Evolutionary conservation across 2,113 vertebrate genomes (phyloP), one percentile per base, ranked within the genome.

Genomic region (Centropus unirufus): DNA sequence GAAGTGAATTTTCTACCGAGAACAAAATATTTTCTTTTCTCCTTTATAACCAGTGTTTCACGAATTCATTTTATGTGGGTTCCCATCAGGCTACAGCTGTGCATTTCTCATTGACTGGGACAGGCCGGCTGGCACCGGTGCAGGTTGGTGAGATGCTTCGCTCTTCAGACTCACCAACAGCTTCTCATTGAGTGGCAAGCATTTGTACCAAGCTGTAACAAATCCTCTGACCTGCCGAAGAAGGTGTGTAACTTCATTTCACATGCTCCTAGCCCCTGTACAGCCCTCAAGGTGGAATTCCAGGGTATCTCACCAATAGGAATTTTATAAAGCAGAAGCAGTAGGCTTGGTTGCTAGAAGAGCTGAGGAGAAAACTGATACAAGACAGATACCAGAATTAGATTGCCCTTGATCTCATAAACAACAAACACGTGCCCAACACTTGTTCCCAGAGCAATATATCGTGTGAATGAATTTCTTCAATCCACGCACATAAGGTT

Each of bases 111-210:
- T 3, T 15, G 9, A 82, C 11, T 27, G 73, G 13, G 24, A 20
- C 46, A 77, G 58, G 27, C 3, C 34, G 49, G 27, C 72, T 34
- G 27, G 24, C 73, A 27, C 5, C 29, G 40, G 19, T 21, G 8
- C 22, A 49, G 23, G 14, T 9, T n/a, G 27, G 4, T 5, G 16
- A 75, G 29, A 14, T 0, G 1, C 24, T 54, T 67, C 62, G 26
- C 23, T 51, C 20, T 34, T 46, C 42, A 40, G 8, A 13, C 32
- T 51, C 29, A 44, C 10, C 59, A 32, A 6, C 36, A 34, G 72
- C 27, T 78, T 66, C 44, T 26, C 52, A 55, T 4, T 0, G 0
- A 29, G 32, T 4, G 12, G 20, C 36, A 83, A 34, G 7, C 4
- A 6, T 27, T 30, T 3, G 0, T 27, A 51, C 24, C 27, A 7